Base-by-base conservation (phyloP, 1,140 invertebrate genomes). In the Diorhabda sublineata region DNA sequence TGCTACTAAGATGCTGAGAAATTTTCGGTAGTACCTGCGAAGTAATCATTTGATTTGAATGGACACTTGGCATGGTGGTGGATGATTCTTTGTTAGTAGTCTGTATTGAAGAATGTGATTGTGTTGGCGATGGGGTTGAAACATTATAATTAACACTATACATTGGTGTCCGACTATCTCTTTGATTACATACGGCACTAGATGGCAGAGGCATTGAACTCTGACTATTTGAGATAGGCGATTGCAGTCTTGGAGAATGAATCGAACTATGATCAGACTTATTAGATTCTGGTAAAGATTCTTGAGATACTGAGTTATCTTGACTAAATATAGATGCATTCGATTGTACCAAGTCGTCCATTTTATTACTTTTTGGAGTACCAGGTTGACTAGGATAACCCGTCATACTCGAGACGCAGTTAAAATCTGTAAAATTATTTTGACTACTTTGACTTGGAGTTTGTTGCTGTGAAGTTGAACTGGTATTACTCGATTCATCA, bases 381-480 rank as follows among this genome's bases (percentile, higher is more conserved):
- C 79, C 82, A 9, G 79, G 71, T 67, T 84, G 82, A 63, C 59
- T 77, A 75, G 77, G 76, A 69, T 80, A 82, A 57, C 71, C 73
- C 41, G 78, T 75, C 70, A 78, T 77, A 63, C 76, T 79, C 5
- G 78, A 76, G 7, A 78, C 77, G 58, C 76, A 76, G 69, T 75
- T 77, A 69, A 79, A 80, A 69, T 79, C 77, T 41, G 75, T 76
- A 67, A 79, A 80, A 68, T 73, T 78, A 68, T 71, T 77, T 56
- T 71, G 74, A 74, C 66, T 75, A 73, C 70, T 69, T 71, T 76
- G 65, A 58, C 66, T 72, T 67, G 73, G 77, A 67, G 67, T 77
- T 67, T 80, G 78, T 71, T 75, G 68, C 45, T 76, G 75, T 4
- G 72, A 66, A 41, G 70, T 66, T 26, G 71, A 72, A 62, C 67